phyloP scores from a whole-genome alignment of 2,888 invertebrate species.

The Melieria picta region DNA sequence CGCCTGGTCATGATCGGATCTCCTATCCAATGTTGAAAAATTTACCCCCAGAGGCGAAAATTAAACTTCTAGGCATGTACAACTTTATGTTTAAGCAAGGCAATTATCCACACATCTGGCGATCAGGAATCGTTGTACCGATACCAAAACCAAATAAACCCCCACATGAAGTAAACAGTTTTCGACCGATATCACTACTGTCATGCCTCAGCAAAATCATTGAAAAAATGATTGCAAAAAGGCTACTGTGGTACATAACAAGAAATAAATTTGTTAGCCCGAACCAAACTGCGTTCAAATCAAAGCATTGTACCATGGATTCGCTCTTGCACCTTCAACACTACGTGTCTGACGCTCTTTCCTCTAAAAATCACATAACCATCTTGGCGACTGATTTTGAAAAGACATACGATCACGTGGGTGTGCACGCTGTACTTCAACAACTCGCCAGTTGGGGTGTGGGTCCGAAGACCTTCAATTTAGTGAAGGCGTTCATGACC shows the following conservation, averaged over 20 bases:
- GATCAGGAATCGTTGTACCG: constrained; percentile 2
- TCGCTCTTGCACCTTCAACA: constrained; percentile 1
- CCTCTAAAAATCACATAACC: not conserved
- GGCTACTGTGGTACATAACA: too few relatives aligned
- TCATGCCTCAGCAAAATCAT: constrained; percentile 21
- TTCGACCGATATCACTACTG: constrained; percentile 14
- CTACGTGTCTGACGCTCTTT: not conserved
- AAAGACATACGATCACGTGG: not conserved
- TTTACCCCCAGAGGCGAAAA: constrained; percentile 3
- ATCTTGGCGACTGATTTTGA: constrained; percentile 7
- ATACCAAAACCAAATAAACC: constrained; percentile 26
- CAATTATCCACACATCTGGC: constrained; percentile 16
- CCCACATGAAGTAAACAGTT: constrained; percentile 1
- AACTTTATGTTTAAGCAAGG: constrained; percentile 13
- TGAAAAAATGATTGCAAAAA: constrained; percentile 24
- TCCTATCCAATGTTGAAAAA: constrained; percentile 20
- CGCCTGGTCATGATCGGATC: constrained; percentile 24
- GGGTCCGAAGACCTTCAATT: not conserved
- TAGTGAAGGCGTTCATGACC: constrained; percentile 5
- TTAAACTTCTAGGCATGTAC: constrained; percentile 6
- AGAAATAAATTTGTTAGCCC: too few relatives aligned
- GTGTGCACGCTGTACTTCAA: constrained; percentile 2
- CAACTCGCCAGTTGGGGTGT: too few relatives aligned
- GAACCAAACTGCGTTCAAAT: not conserved
- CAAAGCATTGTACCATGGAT: constrained; percentile 10